phyloP scores from a whole-genome alignment of 2,888 invertebrate genomes.

The Sphinx pinastri region DNA sequence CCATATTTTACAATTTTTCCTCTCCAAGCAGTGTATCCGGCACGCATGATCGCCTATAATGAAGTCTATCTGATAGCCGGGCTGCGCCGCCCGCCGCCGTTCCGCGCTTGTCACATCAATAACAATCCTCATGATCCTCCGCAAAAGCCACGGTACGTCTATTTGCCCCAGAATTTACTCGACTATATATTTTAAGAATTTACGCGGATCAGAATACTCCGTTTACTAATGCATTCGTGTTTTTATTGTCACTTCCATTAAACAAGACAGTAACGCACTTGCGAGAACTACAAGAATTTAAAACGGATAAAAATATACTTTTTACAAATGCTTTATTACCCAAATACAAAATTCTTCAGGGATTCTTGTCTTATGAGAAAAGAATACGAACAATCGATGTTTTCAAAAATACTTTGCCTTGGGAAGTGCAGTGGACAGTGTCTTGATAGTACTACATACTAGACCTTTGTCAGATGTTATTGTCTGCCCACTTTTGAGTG shows the following conservation, averaged over 20 bases:
- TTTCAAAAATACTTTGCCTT: too few relatives aligned
- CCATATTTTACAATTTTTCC: constrained; percentile 68
- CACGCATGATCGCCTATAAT: constrained; percentile 74
- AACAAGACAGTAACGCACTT: neutral
- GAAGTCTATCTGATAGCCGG: constrained; percentile 68
- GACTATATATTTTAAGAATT: constrained; percentile 55
- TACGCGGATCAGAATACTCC: constrained; percentile 50
- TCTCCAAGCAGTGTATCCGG: constrained; percentile 55
- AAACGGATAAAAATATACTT: neutral
- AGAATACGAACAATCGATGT: too few relatives aligned
- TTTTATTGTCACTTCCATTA: constrained; percentile 40
- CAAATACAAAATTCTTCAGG: too few relatives aligned
- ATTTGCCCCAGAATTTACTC: constrained; percentile 70
- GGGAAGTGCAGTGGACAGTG: too few relatives aligned
- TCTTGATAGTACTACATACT: too few relatives aligned
- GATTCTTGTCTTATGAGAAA: too few relatives aligned
- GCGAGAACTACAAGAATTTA: neutral
- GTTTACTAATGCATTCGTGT: constrained; percentile 48
- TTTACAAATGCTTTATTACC: too few relatives aligned
- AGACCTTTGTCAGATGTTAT: too few relatives aligned
- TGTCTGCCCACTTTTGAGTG: too few relatives aligned
- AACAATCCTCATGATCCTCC: constrained; percentile 70
- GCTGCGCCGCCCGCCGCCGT: constrained; percentile 20
- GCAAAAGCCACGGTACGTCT: constrained; percentile 63
- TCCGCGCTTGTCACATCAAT: constrained; percentile 65